Percentiles rank a stretch among this genome's conserved stretches.
phyloP scores from a whole-genome alignment of 2,797 vertebrate genomes.

The Sebastes nivosus region DNA sequence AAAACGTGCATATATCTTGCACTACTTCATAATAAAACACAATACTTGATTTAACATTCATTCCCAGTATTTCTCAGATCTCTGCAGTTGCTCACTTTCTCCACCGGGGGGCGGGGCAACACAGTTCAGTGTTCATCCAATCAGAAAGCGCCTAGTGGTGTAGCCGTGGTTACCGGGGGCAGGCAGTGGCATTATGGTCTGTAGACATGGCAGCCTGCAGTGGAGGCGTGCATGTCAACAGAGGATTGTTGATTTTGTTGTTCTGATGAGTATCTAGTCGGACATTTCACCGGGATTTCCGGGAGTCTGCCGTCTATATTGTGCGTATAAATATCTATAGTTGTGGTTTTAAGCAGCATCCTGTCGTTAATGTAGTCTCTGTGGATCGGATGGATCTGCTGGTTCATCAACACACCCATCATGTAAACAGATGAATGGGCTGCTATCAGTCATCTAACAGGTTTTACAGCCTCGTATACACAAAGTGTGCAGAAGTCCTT shows the following conservation, averaged over 20 bases:
- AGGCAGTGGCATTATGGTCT: conserved; percentile 63
- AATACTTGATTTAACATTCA: background rate
- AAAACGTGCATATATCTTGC: background rate
- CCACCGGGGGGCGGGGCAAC: conserved; percentile 36
- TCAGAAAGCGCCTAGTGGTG: conserved; percentile 35
- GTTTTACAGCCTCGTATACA: no score
- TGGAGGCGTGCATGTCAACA: background rate
- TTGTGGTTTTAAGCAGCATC: background rate
- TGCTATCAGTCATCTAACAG: background rate
- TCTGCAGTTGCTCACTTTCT: background rate
- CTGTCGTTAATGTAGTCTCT: accelerated
- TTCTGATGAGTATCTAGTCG: background rate
- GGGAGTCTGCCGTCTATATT: background rate
- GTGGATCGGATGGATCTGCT: background rate
- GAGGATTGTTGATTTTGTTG: no score
- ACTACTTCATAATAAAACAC: background rate
- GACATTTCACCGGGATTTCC: background rate
- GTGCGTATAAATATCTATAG: background rate
- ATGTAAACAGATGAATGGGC: background rate
- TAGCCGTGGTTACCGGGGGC: conserved; percentile 41
- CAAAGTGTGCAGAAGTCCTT: background rate
- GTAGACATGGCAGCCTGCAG: conserved; percentile 55
- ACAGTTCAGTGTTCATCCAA: conserved; percentile 44
- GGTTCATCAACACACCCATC: background rate
- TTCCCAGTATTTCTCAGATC: background rate